Evolutionary conservation across 2,888 invertebrate species (phyloP).

Genomic region (Sialis fuliginosa): DNA sequence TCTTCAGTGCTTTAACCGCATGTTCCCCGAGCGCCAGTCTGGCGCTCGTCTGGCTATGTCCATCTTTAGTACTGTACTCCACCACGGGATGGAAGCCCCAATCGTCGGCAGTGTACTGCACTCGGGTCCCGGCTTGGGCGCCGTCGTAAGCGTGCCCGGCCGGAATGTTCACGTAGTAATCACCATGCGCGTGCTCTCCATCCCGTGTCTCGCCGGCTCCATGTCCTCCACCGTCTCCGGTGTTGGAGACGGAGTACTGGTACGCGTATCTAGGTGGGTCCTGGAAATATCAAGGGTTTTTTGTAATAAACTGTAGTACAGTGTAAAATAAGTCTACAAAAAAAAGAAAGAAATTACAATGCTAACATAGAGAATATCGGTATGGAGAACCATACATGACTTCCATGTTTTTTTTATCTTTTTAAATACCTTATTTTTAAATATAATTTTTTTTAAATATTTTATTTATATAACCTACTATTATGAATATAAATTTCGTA

Average conservation of each 20-base stretch:
- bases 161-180: conserved; percentile 20
- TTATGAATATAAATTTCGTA: too few relatives aligned
- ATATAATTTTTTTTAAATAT: too few relatives aligned
- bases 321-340: too few relatives aligned
- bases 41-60: conserved; percentile 28
- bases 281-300: conserved; percentile 15
- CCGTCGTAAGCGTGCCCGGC: conserved; percentile 1
- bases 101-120: conserved; percentile 41
- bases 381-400: too few relatives aligned
- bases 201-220: conserved; percentile 25
- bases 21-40: conserved; percentile 37
- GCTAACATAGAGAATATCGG: too few relatives aligned
- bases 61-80: conserved; percentile 31
- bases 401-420: too few relatives aligned
- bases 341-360: too few relatives aligned
- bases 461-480: too few relatives aligned
- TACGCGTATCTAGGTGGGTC: conserved; percentile 32
- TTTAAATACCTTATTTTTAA: too few relatives aligned
- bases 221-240: conserved; percentile 19
- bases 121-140: conserved; percentile 24
- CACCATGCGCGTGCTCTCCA: conserved; percentile 26
- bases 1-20: conserved; percentile 29
- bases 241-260: conserved; percentile 23
- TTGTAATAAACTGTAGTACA: too few relatives aligned
- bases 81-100: conserved; percentile 47